These are phyloP conservation scores for Danio choprae DNA, from an alignment of 2,797 vertebrate species.

Conservation along the genomic window DNA sequence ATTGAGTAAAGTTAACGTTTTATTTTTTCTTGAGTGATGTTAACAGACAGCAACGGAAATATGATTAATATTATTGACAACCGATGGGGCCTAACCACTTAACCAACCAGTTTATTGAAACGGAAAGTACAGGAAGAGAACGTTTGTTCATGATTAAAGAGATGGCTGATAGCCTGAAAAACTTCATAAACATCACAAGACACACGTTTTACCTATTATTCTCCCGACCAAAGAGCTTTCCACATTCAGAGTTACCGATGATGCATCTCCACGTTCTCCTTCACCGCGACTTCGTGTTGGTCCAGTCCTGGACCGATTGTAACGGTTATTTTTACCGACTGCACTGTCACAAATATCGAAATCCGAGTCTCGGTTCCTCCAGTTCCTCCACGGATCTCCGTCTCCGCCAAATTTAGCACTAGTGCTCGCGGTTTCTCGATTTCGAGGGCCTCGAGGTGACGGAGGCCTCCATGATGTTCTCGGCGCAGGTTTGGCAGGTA, in stretches of 20 bases:
- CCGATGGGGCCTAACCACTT: no score
- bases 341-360: background rate
- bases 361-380: slow-evolving; percentile 19
- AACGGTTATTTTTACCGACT: background rate
- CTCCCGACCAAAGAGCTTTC: slow-evolving; percentile 75
- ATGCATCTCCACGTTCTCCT: slow-evolving; percentile 9
- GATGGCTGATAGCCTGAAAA: background rate
- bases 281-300: background rate
- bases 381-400: slow-evolving; percentile 4
- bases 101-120: no score
- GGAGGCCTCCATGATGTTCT: background rate
- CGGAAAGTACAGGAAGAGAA: no score
- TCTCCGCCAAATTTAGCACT: slow-evolving; percentile 28
- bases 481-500: fast-evolving
- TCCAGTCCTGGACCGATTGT: background rate
- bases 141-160: background rate
- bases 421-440: slow-evolving; percentile 31
- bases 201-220: slow-evolving; percentile 81
- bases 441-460: fast-evolving
- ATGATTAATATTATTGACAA: no score
- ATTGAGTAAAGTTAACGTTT: no score
- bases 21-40: no score
- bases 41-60: no score
- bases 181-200: background rate
- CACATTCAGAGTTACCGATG: slow-evolving; percentile 73